Conservation (phyloP, 2,888 invertebrate species). For the Standfussiana lucernea region DNA sequence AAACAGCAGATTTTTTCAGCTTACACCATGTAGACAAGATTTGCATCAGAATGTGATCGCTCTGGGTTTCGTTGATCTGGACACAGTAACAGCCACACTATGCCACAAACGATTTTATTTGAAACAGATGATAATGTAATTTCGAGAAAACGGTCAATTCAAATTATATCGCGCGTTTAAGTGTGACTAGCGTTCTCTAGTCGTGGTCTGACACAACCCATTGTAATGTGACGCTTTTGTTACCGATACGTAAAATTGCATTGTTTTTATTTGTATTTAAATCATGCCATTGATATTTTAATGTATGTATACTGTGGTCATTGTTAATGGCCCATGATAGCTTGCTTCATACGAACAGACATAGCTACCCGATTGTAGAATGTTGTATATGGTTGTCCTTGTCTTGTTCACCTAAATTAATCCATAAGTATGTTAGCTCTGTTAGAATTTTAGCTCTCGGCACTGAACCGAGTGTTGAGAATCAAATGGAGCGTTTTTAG, state of each 20-base stretch:
- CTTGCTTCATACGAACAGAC: neutral
- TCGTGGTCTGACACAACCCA: constrained; percentile 12
- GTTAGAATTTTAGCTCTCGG: neutral
- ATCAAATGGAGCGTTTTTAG: neutral
- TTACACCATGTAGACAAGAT: neutral
- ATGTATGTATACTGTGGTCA: constrained; percentile 15
- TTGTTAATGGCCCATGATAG: neutral
- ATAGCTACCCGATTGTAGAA: neutral
- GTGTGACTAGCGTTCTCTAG: neutral
- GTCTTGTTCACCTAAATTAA: neutral
- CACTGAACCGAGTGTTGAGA: too few relatives aligned
- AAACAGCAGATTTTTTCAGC: neutral
- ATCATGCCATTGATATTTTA: constrained; percentile 32
- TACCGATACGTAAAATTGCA: neutral
- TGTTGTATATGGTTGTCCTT: constrained; percentile 22
- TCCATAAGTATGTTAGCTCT: neutral
- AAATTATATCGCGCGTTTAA: neutral
- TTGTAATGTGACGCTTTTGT: constrained; percentile 23
- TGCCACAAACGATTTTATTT: too few relatives aligned
- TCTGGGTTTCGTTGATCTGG: neutral
- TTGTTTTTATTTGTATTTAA: constrained; percentile 42
- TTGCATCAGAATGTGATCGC: neutral
- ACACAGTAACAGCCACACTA: neutral
- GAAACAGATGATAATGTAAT: neutral
- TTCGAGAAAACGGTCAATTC: neutral